Percentiles rank a stretch among this genome's conserved stretches.
phyloP scores from a whole-genome alignment of 2,888 invertebrate species.

The Caenorhabditis panamensis region DNA sequence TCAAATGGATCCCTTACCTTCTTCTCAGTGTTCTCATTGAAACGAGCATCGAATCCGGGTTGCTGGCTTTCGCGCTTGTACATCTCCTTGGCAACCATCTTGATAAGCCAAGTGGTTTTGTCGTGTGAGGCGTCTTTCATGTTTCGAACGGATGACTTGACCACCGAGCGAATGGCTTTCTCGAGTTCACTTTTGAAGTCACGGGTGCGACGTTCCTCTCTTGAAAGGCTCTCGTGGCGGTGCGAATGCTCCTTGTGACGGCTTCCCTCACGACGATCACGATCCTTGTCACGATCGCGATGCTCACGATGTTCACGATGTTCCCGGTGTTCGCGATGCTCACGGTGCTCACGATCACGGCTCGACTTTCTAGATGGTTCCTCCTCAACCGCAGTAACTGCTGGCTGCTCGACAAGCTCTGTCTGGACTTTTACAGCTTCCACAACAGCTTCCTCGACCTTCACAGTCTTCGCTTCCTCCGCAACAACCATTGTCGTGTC shows the following conservation, averaged over 20 bases:
- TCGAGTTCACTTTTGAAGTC: slow-evolving; percentile 49
- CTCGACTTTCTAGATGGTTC: neutral
- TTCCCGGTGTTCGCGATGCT: neutral
- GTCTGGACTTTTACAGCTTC: neutral
- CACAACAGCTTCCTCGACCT: neutral
- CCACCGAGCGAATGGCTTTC: slow-evolving; percentile 23
- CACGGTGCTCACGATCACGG: slow-evolving; percentile 1
- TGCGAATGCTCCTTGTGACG: slow-evolving; percentile 6
- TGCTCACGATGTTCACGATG: neutral
- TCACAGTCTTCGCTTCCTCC: neutral
- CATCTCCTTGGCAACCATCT: slow-evolving; percentile 55
- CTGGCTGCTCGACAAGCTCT: neutral
- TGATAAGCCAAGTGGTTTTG: slow-evolving; percentile 51
- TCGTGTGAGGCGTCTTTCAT: slow-evolving; percentile 24
- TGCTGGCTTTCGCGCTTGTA: slow-evolving; percentile 49
- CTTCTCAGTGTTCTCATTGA: slow-evolving; percentile 30
- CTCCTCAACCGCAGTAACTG: neutral
- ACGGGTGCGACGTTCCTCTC: slow-evolving; percentile 26
- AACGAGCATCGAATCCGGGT: slow-evolving; percentile 24
- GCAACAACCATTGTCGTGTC: slow-evolving; percentile 30
- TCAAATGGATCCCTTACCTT: slow-evolving; percentile 17
- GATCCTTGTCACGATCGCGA: slow-evolving; percentile 14
- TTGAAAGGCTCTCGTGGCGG: neutral
- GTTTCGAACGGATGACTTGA: slow-evolving; percentile 6
- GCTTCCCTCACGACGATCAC: slow-evolving; percentile 16